These are phyloP conservation scores for Falco columbarius DNA, from an alignment of 2,797 vertebrate genomes.

Conservation along the genomic window DNA sequence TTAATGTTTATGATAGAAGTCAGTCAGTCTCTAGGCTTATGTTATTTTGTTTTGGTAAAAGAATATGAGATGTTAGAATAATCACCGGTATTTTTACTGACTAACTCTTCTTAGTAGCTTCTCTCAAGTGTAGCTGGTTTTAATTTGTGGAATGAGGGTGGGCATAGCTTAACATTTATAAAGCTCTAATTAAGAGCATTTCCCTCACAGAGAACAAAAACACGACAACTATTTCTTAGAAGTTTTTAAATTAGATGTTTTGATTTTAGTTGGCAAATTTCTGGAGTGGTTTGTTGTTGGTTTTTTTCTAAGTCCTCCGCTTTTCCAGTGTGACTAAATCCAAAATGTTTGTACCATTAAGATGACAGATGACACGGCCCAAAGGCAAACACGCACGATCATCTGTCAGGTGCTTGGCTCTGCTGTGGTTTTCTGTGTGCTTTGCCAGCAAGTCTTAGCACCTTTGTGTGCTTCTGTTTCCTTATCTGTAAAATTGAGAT, in stretches of 20 bases:
- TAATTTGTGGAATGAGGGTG: conserved; percentile 50
- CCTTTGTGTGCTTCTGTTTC: conserved; percentile 5
- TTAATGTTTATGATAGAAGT: conserved; percentile 53
- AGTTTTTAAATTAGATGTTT: conserved; percentile 31
- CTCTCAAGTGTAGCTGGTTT: conserved; percentile 38
- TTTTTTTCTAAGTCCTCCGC: neutral
- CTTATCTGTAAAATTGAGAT: conserved; percentile 48
- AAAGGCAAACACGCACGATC: conserved; percentile 47
- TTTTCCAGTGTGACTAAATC: conserved; percentile 34
- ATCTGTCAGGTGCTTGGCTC: conserved; percentile 45
- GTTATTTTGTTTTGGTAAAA: conserved; percentile 62
- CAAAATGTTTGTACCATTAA: conserved; percentile 42
- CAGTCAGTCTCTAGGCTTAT: conserved; percentile 36
- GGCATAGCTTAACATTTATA: conserved; percentile 12
- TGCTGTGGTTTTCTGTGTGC: conserved; percentile 22
- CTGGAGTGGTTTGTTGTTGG: neutral
- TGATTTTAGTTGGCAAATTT: conserved; percentile 25
- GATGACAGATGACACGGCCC: conserved; percentile 46
- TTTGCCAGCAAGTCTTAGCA: conserved; percentile 47
- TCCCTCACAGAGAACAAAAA: conserved; percentile 17
- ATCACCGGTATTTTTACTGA: conserved; percentile 44
- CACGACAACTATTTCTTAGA: conserved; percentile 30
- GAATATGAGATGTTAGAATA: conserved; percentile 57
- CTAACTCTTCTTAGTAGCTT: conserved; percentile 17
- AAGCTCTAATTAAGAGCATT: conserved; percentile 16